These are phyloP conservation scores for Drosophila trapezifrons DNA, from an alignment of 1,140 invertebrate genomes.

Conservation along the genomic window DNA sequence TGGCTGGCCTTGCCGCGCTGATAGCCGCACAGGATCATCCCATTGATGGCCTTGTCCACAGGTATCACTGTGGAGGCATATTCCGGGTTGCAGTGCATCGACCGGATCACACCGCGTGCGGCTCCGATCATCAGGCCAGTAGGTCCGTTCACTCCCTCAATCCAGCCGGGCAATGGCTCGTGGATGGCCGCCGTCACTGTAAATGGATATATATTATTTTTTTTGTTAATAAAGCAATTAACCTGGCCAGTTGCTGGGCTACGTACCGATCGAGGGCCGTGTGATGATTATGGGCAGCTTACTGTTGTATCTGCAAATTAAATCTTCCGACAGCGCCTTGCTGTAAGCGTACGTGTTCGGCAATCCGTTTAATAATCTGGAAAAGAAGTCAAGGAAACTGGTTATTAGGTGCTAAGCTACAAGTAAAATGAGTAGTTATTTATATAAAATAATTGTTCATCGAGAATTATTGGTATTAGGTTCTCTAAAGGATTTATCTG, in stretches of 20 bases:
- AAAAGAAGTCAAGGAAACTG: slow-evolving; percentile 53
- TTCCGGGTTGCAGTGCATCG: slow-evolving; percentile 88
- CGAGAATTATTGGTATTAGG: neutral
- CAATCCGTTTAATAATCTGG: slow-evolving; percentile 88
- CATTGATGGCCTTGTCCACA: slow-evolving; percentile 92
- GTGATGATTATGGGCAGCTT: slow-evolving; percentile 89
- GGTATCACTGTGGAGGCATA: slow-evolving; percentile 90
- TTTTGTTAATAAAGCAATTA: slow-evolving; percentile 41
- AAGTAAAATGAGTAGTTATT: neutral
- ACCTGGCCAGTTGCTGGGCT: slow-evolving; percentile 11
- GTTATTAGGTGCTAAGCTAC: slow-evolving; percentile 23
- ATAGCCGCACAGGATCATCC: slow-evolving; percentile 90
- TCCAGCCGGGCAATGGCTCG: slow-evolving; percentile 93
- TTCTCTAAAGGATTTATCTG: neutral
- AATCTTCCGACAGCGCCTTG: slow-evolving; percentile 90
- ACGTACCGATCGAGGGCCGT: slow-evolving; percentile 91
- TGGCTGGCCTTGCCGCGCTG: slow-evolving; percentile 85
- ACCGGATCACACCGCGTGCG: slow-evolving; percentile 92
- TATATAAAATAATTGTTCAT: too few species aligned
- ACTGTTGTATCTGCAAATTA: slow-evolving; percentile 87
- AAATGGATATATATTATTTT: slow-evolving; percentile 3
- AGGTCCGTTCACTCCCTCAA: slow-evolving; percentile 97
- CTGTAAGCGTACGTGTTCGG: slow-evolving; percentile 93
- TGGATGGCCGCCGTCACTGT: slow-evolving; percentile 88
- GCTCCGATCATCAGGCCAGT: slow-evolving; percentile 91